Percentiles rank a stretch among this genome's conserved stretches.
These are phyloP conservation scores for Rhabdomys dilectus DNA, from an alignment of 2,113 vertebrate species.

Conservation along the genomic window DNA sequence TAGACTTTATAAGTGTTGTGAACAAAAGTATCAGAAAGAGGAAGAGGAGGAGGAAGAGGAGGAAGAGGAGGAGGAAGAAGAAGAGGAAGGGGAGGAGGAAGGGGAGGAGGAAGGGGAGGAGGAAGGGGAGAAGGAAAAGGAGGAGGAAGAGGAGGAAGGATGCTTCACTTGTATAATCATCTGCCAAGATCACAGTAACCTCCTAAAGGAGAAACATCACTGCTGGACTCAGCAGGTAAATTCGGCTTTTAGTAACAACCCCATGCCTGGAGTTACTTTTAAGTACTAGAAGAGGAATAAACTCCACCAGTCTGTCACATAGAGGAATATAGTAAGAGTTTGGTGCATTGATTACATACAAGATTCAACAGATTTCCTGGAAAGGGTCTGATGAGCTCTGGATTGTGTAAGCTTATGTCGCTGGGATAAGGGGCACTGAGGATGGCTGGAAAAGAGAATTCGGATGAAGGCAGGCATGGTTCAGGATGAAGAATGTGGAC, in stretches of 20 bases:
- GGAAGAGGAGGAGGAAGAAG: too few species aligned
- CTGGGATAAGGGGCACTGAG: not conserved
- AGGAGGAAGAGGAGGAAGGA: too few species aligned
- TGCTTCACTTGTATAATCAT: not conserved
- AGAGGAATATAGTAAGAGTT: not conserved
- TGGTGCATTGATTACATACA: not conserved
- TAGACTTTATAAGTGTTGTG: not conserved
- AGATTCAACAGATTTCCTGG: not conserved
- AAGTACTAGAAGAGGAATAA: not conserved
- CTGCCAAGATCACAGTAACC: not conserved
- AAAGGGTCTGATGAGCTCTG: not conserved
- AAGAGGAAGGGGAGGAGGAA: too few species aligned
- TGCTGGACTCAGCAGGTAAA: not conserved
- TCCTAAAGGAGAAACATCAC: not conserved
- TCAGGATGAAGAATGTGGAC: not conserved
- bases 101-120: too few species aligned
- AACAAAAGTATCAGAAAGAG: not conserved
- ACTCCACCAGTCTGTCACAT: not conserved
- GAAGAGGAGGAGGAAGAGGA: too few species aligned
- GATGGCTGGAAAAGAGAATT: not conserved
- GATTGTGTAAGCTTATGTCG: rapidly evolving
- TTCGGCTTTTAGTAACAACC: not conserved
- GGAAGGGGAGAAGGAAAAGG: too few species aligned
- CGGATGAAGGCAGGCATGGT: not conserved
- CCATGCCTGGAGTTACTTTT: not conserved